Evolutionary conservation across 2,888 invertebrate species (phyloP), one percentile per base, ranked within the genome.

Genomic region (Mythimna pallens): DNA sequence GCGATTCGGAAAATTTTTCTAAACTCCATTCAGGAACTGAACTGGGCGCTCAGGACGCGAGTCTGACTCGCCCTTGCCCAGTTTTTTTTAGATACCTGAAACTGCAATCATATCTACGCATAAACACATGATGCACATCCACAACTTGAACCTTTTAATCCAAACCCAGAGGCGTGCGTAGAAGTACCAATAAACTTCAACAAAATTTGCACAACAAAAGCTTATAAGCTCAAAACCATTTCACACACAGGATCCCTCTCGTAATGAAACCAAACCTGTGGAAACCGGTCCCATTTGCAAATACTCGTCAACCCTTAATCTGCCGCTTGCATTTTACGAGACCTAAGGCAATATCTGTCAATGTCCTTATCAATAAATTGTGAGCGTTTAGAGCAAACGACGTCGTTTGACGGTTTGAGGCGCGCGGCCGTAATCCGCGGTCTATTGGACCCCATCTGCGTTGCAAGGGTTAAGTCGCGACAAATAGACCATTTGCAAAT

Each of bases 401-500:
- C 93, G 96, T 94, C 95, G 92, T 95, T 95, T 94, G 95, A 94
- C 93, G 94, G 92, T 93, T 94, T 91, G 92, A 93, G 92, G 93
- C 94, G 93, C 92, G 92, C 90, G 87, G 68, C 84, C 83, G 92
- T 95, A 95, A 95, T 95, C 95, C 95, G 92, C 91, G 94, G 93
- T 92, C 93, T 91, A 91, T 89, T 89, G 92, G 93, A 92, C 93
- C 95, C 95, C 95, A 95, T 94, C 95, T 95, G 95, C 91, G 88
- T 88, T 91, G 95, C 92, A 95, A 95, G 96, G 95, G 96, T 96
- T 96, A 95, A 95, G 94, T 94, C 94, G 94, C 95, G 94, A 95
- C 95, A 96, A 95, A 95, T 95, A 95, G 94, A 93, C 95, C 96
- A 95, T 96, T 96, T 96, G 95, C 95, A 96, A 96, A 96, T 95